Base-by-base conservation (phyloP, 2,113 vertebrate genomes). In the Corynorhinus townsendii region DNA sequence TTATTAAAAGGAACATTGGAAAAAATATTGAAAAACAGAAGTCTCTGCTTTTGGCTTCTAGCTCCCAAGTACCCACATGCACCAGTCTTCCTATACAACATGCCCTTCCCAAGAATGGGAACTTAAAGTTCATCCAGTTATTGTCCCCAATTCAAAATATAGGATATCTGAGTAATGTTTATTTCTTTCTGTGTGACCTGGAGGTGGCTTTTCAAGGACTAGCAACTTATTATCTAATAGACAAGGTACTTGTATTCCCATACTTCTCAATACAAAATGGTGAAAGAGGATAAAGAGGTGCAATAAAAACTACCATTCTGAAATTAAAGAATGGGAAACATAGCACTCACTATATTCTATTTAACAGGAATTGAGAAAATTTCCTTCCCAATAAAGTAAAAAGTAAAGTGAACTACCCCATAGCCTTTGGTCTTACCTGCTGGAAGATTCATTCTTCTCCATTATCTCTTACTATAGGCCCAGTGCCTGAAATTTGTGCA, bases 1-100 rank as follows among this genome's bases (percentile, higher is more conserved):
- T n/a, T 79, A n/a, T 28, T 66, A 47, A 86, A 96, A 86, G 52
- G 20, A 87, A 94, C 89, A 93, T 22, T 33, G 22, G 45, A 84
- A 91, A 87, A 15, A 72, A 94, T 59, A 71, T 24, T 80, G 33
- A 26, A 56, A 86, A 90, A 43, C 24, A 69, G 40, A 80, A 56
- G 33, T 71, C 28, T 66, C 30, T 96, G n/a, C 40, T 16, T 92
- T 90, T 80, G 52, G 40, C 30, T 9, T 40, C 8, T 19, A 4
- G 28, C 2, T 12, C 1, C 19, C 12, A 40, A 40, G 11, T 20
- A 84, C 40, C 20, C 64, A 76, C 19, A 33, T 30, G 45, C 2
- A 76, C 26, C 20, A 40, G 26, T 64, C 33, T 40, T 83, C 5
- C 35, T 52, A 54, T 4, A 80, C 12, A 49, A 54, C 38, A 88